These are phyloP conservation scores for Leucopsar rothschildi DNA, from an alignment of 2,113 vertebrate species.

Conservation along the genomic window DNA sequence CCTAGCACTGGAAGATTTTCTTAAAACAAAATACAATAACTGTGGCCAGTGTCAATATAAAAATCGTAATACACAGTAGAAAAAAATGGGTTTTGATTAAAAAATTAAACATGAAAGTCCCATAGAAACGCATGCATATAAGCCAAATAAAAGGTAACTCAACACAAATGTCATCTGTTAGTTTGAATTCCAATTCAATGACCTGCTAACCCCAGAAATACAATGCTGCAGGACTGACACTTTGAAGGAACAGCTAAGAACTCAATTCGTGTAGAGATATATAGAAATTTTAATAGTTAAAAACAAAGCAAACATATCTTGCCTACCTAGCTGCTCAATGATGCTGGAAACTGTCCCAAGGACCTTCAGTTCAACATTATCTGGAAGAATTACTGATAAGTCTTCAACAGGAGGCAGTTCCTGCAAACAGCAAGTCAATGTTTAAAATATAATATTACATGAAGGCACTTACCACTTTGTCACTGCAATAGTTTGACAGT, in stretches of 20 bases:
- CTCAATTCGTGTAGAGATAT: neutral
- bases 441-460: neutral
- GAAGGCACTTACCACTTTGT: neutral
- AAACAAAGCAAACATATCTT: neutral
- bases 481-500: neutral
- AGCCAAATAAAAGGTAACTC: neutral
- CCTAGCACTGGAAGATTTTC: neutral
- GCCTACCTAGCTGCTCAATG: slow-evolving; percentile 85
- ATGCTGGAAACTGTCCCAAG: slow-evolving; percentile 85
- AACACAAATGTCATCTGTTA: neutral
- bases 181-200: neutral
- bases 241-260: neutral
- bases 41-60: neutral
- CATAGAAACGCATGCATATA: neutral
- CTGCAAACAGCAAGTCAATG: slow-evolving; percentile 61
- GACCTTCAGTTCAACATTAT: slow-evolving; percentile 78
- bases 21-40: neutral
- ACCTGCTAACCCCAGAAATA: neutral
- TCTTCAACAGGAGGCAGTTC: slow-evolving; percentile 86
- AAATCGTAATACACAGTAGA: neutral
- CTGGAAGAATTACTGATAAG: slow-evolving; percentile 76
- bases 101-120: neutral
- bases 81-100: neutral
- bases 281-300: neutral
- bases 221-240: neutral